Evolutionary conservation across 2,888 invertebrate genomes (phyloP).

Genomic region (Drosophila hamatofila): DNA sequence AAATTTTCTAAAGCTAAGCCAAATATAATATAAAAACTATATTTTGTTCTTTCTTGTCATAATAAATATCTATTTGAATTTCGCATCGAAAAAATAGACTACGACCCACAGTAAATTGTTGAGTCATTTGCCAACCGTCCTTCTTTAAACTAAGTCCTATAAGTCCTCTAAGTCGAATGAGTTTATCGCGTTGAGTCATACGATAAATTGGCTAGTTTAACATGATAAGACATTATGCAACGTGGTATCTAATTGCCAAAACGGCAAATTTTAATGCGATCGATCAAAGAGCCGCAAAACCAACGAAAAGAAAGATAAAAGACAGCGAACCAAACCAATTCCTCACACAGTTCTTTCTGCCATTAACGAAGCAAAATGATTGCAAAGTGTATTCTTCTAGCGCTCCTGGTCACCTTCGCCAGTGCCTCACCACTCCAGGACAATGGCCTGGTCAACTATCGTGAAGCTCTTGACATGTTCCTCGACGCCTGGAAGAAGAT

Average conservation of each 20-base stretch:
- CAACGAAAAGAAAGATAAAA: conserved; percentile 46
- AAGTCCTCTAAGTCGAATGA: conserved; percentile 10
- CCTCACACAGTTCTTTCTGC: conserved; percentile 19
- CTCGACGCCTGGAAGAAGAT: conserved; percentile 60
- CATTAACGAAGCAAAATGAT: conserved; percentile 19
- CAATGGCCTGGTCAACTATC: conserved; percentile 39
- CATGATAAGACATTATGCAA: conserved; percentile 10
- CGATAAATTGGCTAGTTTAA: conserved; percentile 7
- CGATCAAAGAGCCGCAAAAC: conserved; percentile 22
- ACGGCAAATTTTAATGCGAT: conserved; percentile 32
- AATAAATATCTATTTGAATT: not conserved
- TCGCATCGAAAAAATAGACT: not conserved
- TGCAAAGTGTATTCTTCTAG: conserved; percentile 19
- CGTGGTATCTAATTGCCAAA: not conserved
- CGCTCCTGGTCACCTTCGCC: conserved; percentile 10
- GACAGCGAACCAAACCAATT: not conserved
- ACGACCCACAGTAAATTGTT: not conserved
- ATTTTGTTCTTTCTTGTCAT: too few species aligned
- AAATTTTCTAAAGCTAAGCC: too few species aligned
- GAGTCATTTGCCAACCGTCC: not conserved
- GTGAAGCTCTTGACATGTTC: conserved; percentile 54
- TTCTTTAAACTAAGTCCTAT: conserved; percentile 8
- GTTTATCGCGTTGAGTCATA: conserved; percentile 8
- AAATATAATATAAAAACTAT: too few species aligned
- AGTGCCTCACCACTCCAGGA: conserved; percentile 33